Evolutionary conservation across 2,888 invertebrate genomes (phyloP).

Genomic region (Callyntrura sp.): DNA sequence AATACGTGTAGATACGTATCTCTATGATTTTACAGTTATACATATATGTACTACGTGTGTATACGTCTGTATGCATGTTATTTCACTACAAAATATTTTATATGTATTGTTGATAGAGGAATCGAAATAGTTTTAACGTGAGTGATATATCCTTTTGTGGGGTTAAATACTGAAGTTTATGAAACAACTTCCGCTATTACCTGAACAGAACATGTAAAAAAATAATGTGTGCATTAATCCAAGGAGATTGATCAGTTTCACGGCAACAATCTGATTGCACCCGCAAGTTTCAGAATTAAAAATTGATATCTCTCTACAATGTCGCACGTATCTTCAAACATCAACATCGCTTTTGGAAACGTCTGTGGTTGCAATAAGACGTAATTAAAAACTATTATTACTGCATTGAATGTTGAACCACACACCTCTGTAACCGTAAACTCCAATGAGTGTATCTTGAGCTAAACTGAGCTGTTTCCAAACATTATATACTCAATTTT

Average conservation of each 20-base stretch:
- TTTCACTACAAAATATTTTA: constrained; percentile 18
- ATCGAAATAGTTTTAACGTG: constrained; percentile 3
- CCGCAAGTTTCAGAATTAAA: not conserved
- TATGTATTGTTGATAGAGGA: constrained; percentile 16
- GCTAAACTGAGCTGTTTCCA: constrained; percentile 24
- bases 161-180: constrained; percentile 14
- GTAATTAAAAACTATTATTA: not conserved
- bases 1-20: constrained; percentile 3
- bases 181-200: constrained; percentile 12
- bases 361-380: constrained; percentile 5
- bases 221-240: not conserved
- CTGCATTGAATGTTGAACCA: not conserved
- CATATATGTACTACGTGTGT: no score
- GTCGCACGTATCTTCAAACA: not conserved
- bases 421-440: not conserved
- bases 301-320: not conserved
- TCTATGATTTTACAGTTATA: not conserved
- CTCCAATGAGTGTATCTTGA: not conserved
- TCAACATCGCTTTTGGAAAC: not conserved
- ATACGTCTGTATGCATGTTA: constrained; percentile 6
- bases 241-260: not conserved
- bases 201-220: not conserved
- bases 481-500: not conserved
- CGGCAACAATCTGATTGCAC: not conserved
- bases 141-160: not conserved